phyloP scores from a whole-genome alignment of 2,797 vertebrate species.

The Microchirus variegatus region DNA sequence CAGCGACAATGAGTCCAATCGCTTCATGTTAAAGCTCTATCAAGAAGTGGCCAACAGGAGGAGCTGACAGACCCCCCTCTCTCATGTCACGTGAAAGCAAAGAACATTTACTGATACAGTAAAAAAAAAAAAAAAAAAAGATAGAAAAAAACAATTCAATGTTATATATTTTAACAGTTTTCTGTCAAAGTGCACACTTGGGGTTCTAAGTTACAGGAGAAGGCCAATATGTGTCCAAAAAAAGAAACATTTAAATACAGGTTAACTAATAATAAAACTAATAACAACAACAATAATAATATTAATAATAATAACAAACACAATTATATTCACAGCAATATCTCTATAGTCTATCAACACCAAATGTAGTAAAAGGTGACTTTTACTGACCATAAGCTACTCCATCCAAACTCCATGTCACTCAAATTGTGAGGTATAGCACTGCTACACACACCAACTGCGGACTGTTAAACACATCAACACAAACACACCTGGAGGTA shows the following conservation, averaged over 20 bases:
- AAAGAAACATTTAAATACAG: constrained; percentile 67
- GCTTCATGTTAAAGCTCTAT: constrained; percentile 5
- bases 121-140: constrained; percentile 45
- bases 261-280: constrained; percentile 41
- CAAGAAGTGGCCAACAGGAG: constrained; percentile 49
- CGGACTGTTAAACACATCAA: constrained; percentile 37
- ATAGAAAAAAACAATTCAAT: constrained; percentile 34
- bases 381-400: constrained; percentile 68
- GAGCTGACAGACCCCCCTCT: constrained; percentile 32
- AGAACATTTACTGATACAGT: constrained; percentile 76
- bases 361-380: constrained; percentile 56
- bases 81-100: constrained; percentile 61
- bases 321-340: constrained; percentile 81
- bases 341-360: constrained; percentile 57
- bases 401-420: constrained; percentile 33
- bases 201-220: constrained; percentile 69
- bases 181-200: constrained; percentile 80
- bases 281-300: constrained; percentile 28
- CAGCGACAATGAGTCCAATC: not conserved
- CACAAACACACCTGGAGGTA: constrained; percentile 63
- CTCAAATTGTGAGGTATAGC: constrained; percentile 41
- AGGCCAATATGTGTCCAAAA: constrained; percentile 45
- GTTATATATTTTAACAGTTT: constrained; percentile 65
- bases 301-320: constrained; percentile 16
- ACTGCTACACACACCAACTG: constrained; percentile 34